Evolutionary conservation across 2,797 vertebrate species (phyloP), one percentile per base, ranked within the genome.

Genomic region (Merluccius polli): DNA sequence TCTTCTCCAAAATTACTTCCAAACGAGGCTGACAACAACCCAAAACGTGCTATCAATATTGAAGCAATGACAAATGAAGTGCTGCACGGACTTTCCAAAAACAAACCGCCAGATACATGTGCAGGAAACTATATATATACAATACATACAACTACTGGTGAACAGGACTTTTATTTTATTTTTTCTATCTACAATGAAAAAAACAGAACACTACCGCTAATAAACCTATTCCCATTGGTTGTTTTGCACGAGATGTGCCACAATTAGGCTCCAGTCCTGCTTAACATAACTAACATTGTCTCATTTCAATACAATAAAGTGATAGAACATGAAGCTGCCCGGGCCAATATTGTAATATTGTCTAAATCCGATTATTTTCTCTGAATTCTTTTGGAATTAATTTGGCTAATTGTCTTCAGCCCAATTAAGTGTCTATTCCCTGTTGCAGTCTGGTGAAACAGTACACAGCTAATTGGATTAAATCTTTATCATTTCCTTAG

Each of bases 371-470:
- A 89, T 75, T 72, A 88, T 91, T 91, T 92, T 93, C 91, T 91
- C 87, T 70, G 86, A 91, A 92, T 93, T 93, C 92, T 91, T 89
- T 87, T 90, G 87, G 89, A 93, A 94, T 93, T 93, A 93, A 93
- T 94, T 93, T 88, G 88, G 90, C 90, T 94, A 94, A 94, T 94
- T 94, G 92, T 93, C 92, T 93, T 92, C 92, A 91, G 90, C 89
- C 93, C 93, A 94, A 94, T 94, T 94, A 94, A 83, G 92, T 92
- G 90, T 90, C 90, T 92, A 92, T 94, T 93, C 91, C 91, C 90
- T 73, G 87, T 86, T 90, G 91, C 89, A 91, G 89, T 90, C 88
- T 91, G 88, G 87, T 90, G 92, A 93, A 93, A 92, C 90, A 91
- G 88, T 90, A 91, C 89, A 68, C 75, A 83, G 91, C 92, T 93